Percentiles rank a stretch among this genome's conserved stretches.
Conservation (phyloP, 2,113 vertebrate species). For the Philantomba maxwellii region DNA sequence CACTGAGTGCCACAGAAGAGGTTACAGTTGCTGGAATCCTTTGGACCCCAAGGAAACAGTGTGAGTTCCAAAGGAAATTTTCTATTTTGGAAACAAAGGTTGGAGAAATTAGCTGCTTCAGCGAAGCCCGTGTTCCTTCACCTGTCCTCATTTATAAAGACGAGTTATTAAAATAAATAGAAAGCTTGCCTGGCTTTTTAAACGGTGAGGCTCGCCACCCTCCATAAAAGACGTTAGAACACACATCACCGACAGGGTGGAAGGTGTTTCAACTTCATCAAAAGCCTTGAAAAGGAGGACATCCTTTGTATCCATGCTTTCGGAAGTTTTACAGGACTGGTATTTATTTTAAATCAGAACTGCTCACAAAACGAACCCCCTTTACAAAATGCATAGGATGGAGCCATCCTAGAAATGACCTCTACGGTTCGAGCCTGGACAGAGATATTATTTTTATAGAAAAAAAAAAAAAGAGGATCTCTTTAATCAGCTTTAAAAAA, state of each 20-base stretch:
- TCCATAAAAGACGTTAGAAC: not conserved
- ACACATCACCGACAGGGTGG: not conserved
- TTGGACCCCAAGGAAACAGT: not conserved
- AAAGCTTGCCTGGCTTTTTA: not conserved
- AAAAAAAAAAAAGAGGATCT: slow-evolving; percentile 44
- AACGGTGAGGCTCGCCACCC: fast-evolving
- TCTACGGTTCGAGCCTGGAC: slow-evolving; percentile 62
- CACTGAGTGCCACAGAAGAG: fast-evolving
- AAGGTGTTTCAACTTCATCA: slow-evolving; percentile 20
- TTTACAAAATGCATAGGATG: not conserved
- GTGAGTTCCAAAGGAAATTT: not conserved
- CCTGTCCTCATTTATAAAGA: not conserved
- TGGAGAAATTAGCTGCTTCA: not conserved
- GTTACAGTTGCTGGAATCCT: not conserved
- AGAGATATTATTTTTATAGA: slow-evolving; percentile 63
- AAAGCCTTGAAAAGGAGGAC: not conserved
- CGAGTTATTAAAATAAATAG: not conserved
- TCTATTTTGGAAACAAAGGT: not conserved
- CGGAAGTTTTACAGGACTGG: not conserved
- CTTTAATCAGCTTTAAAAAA: slow-evolving; percentile 82
- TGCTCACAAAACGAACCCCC: not conserved
- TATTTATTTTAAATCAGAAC: slow-evolving; percentile 19
- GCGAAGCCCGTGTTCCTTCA: not conserved
- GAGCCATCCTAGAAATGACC: slow-evolving; percentile 55
- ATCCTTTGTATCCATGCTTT: not conserved